Conservation (phyloP, 2,113 vertebrate genomes). For the Natator depressus region DNA sequence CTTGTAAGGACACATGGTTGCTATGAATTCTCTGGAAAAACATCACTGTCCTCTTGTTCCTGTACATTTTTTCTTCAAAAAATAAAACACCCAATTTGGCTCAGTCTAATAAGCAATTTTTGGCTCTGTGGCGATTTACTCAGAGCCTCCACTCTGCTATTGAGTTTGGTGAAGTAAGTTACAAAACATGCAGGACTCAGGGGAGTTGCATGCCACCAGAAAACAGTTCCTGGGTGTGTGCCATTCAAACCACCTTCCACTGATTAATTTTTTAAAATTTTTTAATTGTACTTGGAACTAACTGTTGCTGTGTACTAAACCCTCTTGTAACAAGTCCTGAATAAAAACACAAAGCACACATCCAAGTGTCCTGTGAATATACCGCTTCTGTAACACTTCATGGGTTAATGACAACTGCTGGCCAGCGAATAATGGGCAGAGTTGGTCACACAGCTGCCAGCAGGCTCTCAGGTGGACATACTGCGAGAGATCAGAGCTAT, state of each 20-base stretch:
- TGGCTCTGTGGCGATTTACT: slow-evolving; percentile 52
- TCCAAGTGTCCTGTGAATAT: slow-evolving; percentile 51
- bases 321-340: slow-evolving; percentile 80
- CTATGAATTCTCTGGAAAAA: slow-evolving; percentile 68
- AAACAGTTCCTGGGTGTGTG: slow-evolving; percentile 67
- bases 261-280: slow-evolving; percentile 80
- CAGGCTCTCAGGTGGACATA: not conserved
- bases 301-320: slow-evolving; percentile 86
- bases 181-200: slow-evolving; percentile 25
- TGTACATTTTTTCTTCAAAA: slow-evolving; percentile 55
- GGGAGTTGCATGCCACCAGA: slow-evolving; percentile 69
- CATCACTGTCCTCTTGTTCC: slow-evolving; percentile 78
- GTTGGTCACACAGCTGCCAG: not conserved
- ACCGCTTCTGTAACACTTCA: not conserved
- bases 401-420: not conserved
- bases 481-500: not conserved
- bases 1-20: slow-evolving; percentile 69
- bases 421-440: not conserved
- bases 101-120: slow-evolving; percentile 51
- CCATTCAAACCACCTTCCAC: slow-evolving; percentile 78
- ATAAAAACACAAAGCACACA: slow-evolving; percentile 81
- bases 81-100: slow-evolving; percentile 34
- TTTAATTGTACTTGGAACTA: slow-evolving; percentile 83
- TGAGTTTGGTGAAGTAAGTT: not conserved
- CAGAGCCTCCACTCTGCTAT: slow-evolving; percentile 34